Conservation (phyloP, 2,888 invertebrate species). For the Cerceris rybyensis region DNA sequence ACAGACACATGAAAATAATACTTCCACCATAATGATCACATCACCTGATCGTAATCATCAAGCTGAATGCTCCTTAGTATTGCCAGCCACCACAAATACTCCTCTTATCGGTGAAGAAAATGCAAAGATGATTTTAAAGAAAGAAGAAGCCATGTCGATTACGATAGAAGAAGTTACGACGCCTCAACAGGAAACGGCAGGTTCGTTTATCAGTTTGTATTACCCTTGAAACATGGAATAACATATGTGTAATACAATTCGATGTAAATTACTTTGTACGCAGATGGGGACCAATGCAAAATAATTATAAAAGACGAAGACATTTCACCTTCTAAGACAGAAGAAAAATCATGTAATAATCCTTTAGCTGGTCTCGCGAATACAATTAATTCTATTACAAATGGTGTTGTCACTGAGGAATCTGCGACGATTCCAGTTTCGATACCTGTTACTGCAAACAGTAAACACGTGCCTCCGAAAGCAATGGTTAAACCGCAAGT, state of each 20-base stretch:
- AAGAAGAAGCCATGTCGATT: constrained; percentile 65
- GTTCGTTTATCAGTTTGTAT: constrained; percentile 24
- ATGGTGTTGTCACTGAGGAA: constrained; percentile 75
- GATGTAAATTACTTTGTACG: not conserved
- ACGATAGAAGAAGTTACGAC: constrained; percentile 58
- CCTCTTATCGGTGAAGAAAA: constrained; percentile 63
- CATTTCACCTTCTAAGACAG: constrained; percentile 68
- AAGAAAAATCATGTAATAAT: constrained; percentile 79
- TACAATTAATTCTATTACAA: constrained; percentile 78
- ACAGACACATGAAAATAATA: constrained; percentile 63
- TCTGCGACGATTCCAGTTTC: constrained; percentile 58
- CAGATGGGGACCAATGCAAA: constrained; percentile 71
- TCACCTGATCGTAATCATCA: constrained; percentile 70
- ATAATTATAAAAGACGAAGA: constrained; percentile 73
- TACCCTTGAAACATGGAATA: not conserved
- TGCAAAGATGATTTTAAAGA: constrained; percentile 60
- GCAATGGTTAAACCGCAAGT: constrained; percentile 98
- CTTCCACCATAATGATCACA: constrained; percentile 60
- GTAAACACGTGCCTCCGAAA: constrained; percentile 86
- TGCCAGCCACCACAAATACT: constrained; percentile 66
- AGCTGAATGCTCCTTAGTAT: constrained; percentile 72
- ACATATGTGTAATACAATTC: not conserved
- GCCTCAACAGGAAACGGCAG: constrained; percentile 53
- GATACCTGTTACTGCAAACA: constrained; percentile 69
- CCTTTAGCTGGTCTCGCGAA: constrained; percentile 79